Conservation (phyloP, 2,888 invertebrate species). For the Nasonia oneida region DNA sequence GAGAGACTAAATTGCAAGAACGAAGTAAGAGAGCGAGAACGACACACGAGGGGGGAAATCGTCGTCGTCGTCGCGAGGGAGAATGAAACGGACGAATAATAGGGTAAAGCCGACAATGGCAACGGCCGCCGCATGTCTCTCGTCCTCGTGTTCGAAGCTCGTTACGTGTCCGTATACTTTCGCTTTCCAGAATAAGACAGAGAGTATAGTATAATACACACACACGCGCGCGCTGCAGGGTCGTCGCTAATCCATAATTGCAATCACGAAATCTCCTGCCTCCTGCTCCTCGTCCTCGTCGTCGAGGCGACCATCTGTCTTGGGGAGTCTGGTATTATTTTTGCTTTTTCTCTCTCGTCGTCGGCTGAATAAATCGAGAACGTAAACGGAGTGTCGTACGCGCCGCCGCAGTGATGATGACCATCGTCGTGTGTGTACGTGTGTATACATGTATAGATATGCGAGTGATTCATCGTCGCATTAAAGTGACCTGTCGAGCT, state of each 20-base stretch:
- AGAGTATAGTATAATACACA: background rate
- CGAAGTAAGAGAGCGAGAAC: conserved; percentile 23
- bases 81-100: conserved; percentile 40
- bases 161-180: conserved; percentile 69
- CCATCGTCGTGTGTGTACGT: background rate
- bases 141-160: conserved; percentile 65
- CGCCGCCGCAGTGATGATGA: background rate
- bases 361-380: conserved; percentile 5
- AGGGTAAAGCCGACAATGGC: conserved; percentile 19
- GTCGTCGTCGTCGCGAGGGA: conserved; percentile 22
- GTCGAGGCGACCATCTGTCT: conserved; percentile 24
- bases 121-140: conserved; percentile 13
- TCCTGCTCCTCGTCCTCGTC: background rate
- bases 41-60: background rate
- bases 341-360: background rate
- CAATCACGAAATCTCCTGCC: conserved; percentile 42
- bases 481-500: conserved; percentile 46
- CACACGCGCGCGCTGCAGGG: background rate
- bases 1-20: conserved; percentile 46
- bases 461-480: conserved; percentile 46
- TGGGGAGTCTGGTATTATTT: background rate
- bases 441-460: background rate
- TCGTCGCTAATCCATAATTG: conserved; percentile 49
- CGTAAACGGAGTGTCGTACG: background rate
- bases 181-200: conserved; percentile 40